Conservation (phyloP, 2,113 vertebrate genomes). For the Muntiacus muntjak region DNA sequence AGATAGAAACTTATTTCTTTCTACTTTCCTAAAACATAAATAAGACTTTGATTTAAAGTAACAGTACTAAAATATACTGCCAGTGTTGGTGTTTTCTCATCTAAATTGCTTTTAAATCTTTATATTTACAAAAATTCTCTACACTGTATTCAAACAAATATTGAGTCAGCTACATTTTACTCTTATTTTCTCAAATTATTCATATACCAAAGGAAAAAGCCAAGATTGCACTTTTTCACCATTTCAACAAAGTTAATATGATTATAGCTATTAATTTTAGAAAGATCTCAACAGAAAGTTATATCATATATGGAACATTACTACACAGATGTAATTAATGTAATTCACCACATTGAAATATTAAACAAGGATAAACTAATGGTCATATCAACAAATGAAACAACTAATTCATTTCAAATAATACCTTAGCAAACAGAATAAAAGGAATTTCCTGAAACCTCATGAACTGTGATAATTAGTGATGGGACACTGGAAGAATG, state of each 20-base stretch:
- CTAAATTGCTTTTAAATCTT: not conserved
- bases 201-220: slow-evolving; percentile 19
- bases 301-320: not conserved
- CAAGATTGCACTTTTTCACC: not conserved
- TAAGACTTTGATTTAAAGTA: not conserved
- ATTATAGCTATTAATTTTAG: not conserved
- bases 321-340: not conserved
- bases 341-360: not conserved
- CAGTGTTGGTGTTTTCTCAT: not conserved
- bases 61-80: not conserved
- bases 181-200: slow-evolving; percentile 29
- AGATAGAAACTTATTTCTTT: not conserved
- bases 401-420: not conserved
- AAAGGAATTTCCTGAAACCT: not conserved
- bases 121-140: not conserved
- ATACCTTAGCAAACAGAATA: not conserved
- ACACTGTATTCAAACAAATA: not conserved
- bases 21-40: not conserved
- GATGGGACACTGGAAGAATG: not conserved
- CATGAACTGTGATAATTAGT: not conserved
- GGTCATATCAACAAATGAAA: not conserved
- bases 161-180: not conserved
- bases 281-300: not conserved
- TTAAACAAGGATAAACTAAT: not conserved
- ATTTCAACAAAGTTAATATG: not conserved